Base-by-base conservation (phyloP, 2,113 vertebrate genomes). In the Dissostichus mawsoni region DNA sequence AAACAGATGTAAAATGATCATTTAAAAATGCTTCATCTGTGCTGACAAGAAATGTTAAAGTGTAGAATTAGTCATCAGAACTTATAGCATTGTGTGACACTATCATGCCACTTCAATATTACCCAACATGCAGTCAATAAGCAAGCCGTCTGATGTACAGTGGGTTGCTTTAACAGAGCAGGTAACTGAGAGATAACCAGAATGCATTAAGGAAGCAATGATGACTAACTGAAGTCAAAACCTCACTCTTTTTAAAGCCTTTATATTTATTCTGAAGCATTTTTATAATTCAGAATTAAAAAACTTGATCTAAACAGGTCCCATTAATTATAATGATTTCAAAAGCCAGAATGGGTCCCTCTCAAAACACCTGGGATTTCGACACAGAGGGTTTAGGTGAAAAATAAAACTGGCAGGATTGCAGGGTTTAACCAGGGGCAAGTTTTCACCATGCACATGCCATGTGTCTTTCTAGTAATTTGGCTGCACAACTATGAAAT, bases 1-100 rank as follows among this genome's bases (percentile, higher is more conserved):
- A 90, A 73, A 56, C 41, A 83, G 69, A 67, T 61, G 23, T 47
- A 80, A 25, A 25, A 55, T 14, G 62, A 55, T 86, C 83, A 62
- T 65, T 79, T 75, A 63, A 77, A 52, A 73, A 76, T 44, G 20
- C 25, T 82, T 82, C 18, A 44, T 29, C 50, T 66, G 58, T 45
- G 57, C 52, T 50, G 53, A 57, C 29, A 63, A 63, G 57, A n/a
- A 47, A 36, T n/a, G 55, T 65, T 69, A 11, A 53, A 17, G 29
- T 33, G 16, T 8, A 55, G 47, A 78, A 18, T 75, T 20, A 80
- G 70, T 78, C 59, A 13, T 50, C 33, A 61, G 13, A 73, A 69
- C 59, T 70, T 67, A 3, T 55, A 53, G 14, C 33, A 18, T 23
- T 48, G 17, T 47, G 11, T 79, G 56, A 16, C 11, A 67, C 71